Base-by-base conservation (phyloP, 2,113 vertebrate species). In the Mus pahari region DNA sequence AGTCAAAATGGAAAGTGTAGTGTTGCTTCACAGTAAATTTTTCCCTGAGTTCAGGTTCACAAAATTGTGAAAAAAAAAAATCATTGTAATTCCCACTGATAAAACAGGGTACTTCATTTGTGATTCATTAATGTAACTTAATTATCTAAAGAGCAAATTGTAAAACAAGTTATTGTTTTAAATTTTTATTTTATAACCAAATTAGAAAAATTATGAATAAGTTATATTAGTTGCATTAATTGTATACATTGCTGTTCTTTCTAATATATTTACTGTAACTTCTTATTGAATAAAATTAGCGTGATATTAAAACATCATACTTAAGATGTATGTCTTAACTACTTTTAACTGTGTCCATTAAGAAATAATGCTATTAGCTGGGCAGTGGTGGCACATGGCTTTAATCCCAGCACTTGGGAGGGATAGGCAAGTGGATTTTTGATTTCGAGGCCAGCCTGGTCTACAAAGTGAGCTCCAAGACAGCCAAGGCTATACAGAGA, bases 11-110 rank as follows among this genome's bases (percentile, higher is more conserved):
- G 14, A 13, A 39, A 62, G 42, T 7, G 48, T 62, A 33, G 42
- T 86, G 26, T 84, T 90, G 77, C 3, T 55, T 28, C 24, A 91
- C 1, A 3, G 39, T 13, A 0, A 0, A 36, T n/a, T 96, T 77
- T 82, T 96, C 10, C 50, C 94, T 39, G n/a, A 89, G 79, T 94
- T 66, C 4, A 60, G 26, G 0, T 97, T 98, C 82, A 14, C 6
- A 58, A n/a, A 96, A 28, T 20, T 5, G 3, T 95, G 42, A 3
- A 10, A 22, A 97, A 87, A 97, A 3, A 10, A 22, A 97, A 87
- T n/a, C 77, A 33, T 45, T 92, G 24, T 9, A 91, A 84, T 90
- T 77, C 16, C 10, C 64, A 64, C 24, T 42, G 62, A 89, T 78
- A 3, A 79, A 78, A 8, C 87, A 68, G 9, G 3, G 39, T 90